A percentile compares a stretch with the other conserved stretches of the same genome.
These are phyloP conservation scores for Amiota communis DNA, from an alignment of 2,888 invertebrate genomes.

Conservation along the genomic window DNA sequence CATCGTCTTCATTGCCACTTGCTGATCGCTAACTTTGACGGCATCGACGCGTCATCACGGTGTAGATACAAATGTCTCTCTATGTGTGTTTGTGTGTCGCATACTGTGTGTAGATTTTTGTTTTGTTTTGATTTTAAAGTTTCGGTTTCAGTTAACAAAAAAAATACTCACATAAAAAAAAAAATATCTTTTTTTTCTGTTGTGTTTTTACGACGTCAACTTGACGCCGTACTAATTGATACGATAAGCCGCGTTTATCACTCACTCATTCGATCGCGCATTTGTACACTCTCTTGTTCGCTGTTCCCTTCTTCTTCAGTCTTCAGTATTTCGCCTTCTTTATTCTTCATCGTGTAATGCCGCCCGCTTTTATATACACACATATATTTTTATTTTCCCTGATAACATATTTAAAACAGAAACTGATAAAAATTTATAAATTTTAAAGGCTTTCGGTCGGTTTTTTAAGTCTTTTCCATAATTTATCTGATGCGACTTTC, in stretches of 20 bases:
- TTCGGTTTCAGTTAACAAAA: conserved; percentile 16
- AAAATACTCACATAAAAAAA: neutral
- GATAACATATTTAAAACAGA: conserved; percentile 28
- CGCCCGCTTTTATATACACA: conserved; percentile 3
- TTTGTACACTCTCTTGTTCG: neutral
- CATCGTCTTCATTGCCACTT: conserved; percentile 14
- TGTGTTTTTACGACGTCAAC: conserved; percentile 62
- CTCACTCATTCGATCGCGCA: conserved; percentile 56
- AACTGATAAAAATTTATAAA: conserved; percentile 26
- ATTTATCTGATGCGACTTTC: conserved; percentile 26
- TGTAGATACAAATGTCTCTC: conserved; percentile 23
- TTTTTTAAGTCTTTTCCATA: conserved; percentile 4
- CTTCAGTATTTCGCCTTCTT: no score
- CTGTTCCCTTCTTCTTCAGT: no score
- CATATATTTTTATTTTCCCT: neutral
- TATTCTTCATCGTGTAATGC: conserved; percentile 11
- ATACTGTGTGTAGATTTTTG: conserved; percentile 24
- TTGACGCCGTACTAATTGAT: conserved; percentile 66
- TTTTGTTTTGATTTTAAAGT: conserved; percentile 27
- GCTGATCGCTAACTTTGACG: neutral
- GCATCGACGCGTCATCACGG: conserved; percentile 28
- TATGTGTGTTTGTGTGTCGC: conserved; percentile 31
- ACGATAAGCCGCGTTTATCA: conserved; percentile 65
- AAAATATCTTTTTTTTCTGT: conserved; percentile 19
- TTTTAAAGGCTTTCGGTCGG: conserved; percentile 7